Evolutionary conservation across 2,113 vertebrate genomes (phyloP).

Genomic region (Macquaria ambigua): DNA sequence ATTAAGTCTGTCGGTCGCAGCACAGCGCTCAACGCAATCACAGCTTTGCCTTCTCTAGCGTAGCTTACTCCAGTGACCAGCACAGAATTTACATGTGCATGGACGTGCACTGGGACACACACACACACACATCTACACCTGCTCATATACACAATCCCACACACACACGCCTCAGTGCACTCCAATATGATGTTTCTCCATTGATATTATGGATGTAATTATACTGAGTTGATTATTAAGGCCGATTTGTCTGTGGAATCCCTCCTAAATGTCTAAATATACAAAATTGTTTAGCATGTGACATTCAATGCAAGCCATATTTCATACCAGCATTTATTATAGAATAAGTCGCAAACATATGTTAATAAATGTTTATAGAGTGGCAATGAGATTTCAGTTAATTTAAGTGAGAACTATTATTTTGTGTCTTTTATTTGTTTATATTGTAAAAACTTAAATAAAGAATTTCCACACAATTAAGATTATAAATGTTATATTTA

Average conservation of each 20-base stretch:
- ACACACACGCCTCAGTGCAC: conserved; percentile 77
- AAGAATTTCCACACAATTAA: not conserved
- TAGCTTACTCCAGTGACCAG: conserved; percentile 84
- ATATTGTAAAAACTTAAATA: not conserved
- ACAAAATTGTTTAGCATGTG: conserved; percentile 42
- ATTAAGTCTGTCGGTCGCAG: conserved; percentile 81
- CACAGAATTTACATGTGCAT: conserved; percentile 79
- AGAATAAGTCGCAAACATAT: not conserved
- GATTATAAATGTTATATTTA: not conserved
- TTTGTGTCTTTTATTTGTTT: not conserved
- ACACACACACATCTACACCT: conserved; percentile 14
- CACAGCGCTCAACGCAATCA: conserved; percentile 80
- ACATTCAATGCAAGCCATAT: conserved; percentile 22
- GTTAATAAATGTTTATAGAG: not conserved
- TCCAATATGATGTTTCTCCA: conserved; percentile 82
- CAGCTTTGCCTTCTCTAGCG: conserved; percentile 84
- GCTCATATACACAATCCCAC: conserved; percentile 31
- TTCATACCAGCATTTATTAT: conserved; percentile 23
- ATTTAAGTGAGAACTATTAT: not conserved
- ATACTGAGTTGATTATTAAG: conserved; percentile 77
- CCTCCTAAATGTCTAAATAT: conserved; percentile 66
- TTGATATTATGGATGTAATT: conserved; percentile 84
- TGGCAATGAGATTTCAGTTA: not conserved
- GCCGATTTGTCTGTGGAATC: conserved; percentile 66
- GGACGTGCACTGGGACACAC: conserved; percentile 25